These are phyloP conservation scores for Phrynocephalus guinanensis DNA, from an alignment of 2,797 vertebrate species.

Conservation along the genomic window DNA sequence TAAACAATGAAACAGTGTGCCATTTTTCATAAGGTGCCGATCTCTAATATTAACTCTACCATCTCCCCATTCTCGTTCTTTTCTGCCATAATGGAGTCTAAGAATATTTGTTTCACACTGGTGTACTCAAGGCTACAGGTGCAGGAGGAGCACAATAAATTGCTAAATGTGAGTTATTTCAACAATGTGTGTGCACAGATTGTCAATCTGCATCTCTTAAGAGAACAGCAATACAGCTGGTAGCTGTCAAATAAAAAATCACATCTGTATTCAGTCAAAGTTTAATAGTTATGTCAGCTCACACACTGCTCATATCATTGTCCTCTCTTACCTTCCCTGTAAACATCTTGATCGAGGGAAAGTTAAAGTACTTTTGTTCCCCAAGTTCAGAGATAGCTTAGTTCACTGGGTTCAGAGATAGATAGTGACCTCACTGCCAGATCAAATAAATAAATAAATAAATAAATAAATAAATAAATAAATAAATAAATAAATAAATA, in stretches of 20 bases:
- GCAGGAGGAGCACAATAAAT: background rate
- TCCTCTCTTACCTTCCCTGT: background rate
- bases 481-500: too few relatives aligned
- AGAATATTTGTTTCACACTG: background rate
- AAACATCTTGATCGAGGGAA: background rate
- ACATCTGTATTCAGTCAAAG: background rate
- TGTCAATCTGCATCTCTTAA: background rate
- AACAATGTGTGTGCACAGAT: background rate
- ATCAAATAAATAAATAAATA: too few relatives aligned
- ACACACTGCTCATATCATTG: background rate
- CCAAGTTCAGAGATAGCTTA: background rate
- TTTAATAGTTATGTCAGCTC: background rate
- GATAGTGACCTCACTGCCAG: too few relatives aligned
- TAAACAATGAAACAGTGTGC: too few relatives aligned
- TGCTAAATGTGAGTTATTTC: background rate
- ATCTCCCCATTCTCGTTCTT: background rate
- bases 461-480: too few relatives aligned
- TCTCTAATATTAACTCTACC: too few relatives aligned
- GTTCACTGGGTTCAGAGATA: background rate
- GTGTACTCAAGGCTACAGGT: background rate
- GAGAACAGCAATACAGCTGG: background rate
- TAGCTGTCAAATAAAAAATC: background rate
- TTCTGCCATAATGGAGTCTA: background rate
- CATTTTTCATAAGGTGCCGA: too few relatives aligned
- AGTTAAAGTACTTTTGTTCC: background rate